Evolutionary conservation across 2,888 invertebrate genomes (phyloP).

Genomic region (Calameuta pallipes): DNA sequence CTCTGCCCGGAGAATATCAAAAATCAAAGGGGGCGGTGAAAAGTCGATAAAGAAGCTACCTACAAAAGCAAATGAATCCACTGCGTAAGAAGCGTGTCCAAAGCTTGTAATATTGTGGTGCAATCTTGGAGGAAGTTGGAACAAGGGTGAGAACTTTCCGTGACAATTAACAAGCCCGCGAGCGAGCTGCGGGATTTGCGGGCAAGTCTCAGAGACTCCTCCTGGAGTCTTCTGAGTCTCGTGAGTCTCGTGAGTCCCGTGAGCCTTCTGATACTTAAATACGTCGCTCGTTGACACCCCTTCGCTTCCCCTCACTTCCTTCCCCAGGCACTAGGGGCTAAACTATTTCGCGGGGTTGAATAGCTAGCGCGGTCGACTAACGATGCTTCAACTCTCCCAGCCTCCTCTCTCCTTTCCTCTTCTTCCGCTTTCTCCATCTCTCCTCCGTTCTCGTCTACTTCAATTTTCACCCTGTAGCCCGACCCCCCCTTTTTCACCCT

Average conservation of each 20-base stretch:
- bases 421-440: neutral
- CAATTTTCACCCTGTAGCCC: neutral
- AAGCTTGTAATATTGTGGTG: slow-evolving; percentile 26
- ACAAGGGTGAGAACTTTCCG: slow-evolving; percentile 30
- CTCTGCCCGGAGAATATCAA: rapidly evolving
- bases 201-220: slow-evolving; percentile 13
- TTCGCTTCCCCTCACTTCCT: slow-evolving; percentile 13
- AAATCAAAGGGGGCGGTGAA: no score
- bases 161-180: slow-evolving; percentile 34
- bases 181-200: slow-evolving; percentile 5
- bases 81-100: slow-evolving; percentile 10
- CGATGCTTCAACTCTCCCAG: slow-evolving; percentile 41
- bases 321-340: slow-evolving; percentile 30
- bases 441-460: neutral
- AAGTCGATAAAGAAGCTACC: neutral
- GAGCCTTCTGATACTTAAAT: slow-evolving; percentile 39
- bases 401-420: neutral
- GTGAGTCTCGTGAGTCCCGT: slow-evolving; percentile 18
- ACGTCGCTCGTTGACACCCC: slow-evolving; percentile 33
- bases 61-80: neutral
- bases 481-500: slow-evolving; percentile 12
- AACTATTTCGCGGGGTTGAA: slow-evolving; percentile 49
- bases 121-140: slow-evolving; percentile 27
- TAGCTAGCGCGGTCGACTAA: slow-evolving; percentile 39
- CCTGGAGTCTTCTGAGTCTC: neutral